Evolutionary conservation across 2,797 vertebrate species (phyloP).

Genomic region (Gymnoscopelus braueri): DNA sequence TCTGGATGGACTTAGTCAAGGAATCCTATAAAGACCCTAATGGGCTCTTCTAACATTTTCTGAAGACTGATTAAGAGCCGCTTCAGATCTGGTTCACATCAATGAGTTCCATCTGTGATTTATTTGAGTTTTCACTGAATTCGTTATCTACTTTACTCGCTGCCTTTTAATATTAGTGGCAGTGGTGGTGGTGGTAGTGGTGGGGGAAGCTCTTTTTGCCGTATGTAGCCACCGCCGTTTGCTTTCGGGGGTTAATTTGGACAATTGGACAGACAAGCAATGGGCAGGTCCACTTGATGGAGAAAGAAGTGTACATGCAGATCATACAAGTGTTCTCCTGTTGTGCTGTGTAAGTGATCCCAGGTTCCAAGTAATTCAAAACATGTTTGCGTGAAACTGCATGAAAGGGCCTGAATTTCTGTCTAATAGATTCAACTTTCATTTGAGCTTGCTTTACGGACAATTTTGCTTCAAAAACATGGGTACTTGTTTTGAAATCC

Average conservation of each 20-base stretch:
- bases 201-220: conserved; percentile 1
- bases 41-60: conserved; percentile 73
- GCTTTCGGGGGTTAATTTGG: conserved; percentile 22
- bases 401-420: conserved; percentile 5
- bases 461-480: conserved; percentile 2
- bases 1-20: conserved; percentile 78
- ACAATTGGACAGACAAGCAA: conserved; percentile 29
- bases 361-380: conserved; percentile 21
- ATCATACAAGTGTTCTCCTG: conserved; percentile 12
- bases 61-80: conserved; percentile 76
- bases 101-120: conserved; percentile 77
- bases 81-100: conserved; percentile 74
- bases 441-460: conserved; percentile 14
- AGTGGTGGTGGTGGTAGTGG: neutral
- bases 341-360: conserved; percentile 24
- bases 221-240: conserved; percentile 29
- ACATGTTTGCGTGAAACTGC: conserved; percentile 11
- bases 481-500: conserved; percentile 7
- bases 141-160: conserved; percentile 47
- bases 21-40: conserved; percentile 81
- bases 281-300: conserved; percentile 8
- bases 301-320: neutral
- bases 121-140: conserved; percentile 62
- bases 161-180: conserved; percentile 32
- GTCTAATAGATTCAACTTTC: conserved; percentile 11